Conservation (phyloP, 2,113 vertebrate species). For the Austrofundulus limnaeus region DNA sequence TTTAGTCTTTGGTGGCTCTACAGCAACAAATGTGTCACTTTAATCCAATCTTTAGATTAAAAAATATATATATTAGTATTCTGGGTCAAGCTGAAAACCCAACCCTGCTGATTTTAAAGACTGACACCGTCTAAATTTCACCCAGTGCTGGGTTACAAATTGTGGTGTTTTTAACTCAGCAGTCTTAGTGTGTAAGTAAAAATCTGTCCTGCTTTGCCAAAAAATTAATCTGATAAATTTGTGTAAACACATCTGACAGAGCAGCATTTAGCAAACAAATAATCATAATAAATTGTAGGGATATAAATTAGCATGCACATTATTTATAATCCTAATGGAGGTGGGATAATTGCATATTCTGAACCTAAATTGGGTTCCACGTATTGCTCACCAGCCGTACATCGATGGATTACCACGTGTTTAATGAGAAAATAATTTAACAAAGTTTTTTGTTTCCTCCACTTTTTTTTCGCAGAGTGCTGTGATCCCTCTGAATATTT, state of each 20-base stretch:
- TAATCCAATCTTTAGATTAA: no score
- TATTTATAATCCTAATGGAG: conserved; percentile 64
- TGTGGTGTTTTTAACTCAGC: no score
- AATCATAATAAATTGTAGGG: conserved; percentile 43
- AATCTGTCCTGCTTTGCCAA: conserved; percentile 52
- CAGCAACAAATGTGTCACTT: no score
- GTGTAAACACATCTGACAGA: conserved; percentile 33
- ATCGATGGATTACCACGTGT: conserved; percentile 52
- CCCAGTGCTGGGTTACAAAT: no score
- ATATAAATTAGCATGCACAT: conserved; percentile 52
- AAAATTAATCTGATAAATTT: conserved; percentile 36
- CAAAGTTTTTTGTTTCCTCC: conserved; percentile 53
- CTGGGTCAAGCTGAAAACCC: no score
- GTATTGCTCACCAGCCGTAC: conserved; percentile 48
- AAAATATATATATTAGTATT: no score
- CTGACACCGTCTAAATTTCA: no score
- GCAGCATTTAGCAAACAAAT: conserved; percentile 57
- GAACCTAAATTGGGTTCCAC: conserved; percentile 55
- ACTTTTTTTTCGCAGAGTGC: conserved; percentile 19
- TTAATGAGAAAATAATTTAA: conserved; percentile 66
- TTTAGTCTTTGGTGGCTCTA: no score
- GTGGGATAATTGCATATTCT: conserved; percentile 54
- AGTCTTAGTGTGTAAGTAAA: conserved; percentile 28
- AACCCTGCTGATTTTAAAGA: no score
- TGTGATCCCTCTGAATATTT: conserved; percentile 60